Conservation (phyloP, 2,113 vertebrate species). For the Typhlomys cinereus region DNA sequence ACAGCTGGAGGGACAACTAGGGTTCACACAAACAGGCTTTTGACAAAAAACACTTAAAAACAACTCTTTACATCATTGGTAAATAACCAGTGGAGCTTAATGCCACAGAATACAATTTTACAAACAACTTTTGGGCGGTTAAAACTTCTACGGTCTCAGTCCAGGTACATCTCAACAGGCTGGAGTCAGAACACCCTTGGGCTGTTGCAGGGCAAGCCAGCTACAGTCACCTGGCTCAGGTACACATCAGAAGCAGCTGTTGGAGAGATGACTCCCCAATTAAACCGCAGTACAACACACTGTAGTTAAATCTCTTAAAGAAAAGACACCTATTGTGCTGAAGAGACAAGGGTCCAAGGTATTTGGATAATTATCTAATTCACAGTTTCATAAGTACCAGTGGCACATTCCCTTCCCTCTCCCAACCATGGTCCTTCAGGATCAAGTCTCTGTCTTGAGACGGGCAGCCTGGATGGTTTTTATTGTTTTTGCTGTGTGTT, state of each 20-base stretch:
- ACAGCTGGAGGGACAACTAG: neutral
- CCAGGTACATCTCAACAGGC: conserved; percentile 47
- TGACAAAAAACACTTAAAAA: conserved; percentile 69
- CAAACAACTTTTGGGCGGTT: conserved; percentile 39
- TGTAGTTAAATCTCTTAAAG: conserved; percentile 44
- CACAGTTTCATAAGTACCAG: conserved; percentile 73
- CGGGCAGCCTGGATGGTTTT: conserved; percentile 86
- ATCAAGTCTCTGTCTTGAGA: conserved; percentile 89
- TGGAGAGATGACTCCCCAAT: neutral
- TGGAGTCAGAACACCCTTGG: neutral
- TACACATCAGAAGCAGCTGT: neutral
- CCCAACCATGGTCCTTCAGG: neutral
- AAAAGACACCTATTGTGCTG: rapidly evolving
- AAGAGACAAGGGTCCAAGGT: conserved; percentile 6
- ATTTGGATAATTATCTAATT: conserved; percentile 52
- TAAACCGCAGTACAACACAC: conserved; percentile 47
- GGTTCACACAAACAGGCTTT: neutral
- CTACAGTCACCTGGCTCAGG: neutral
- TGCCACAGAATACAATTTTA: conserved; percentile 64
- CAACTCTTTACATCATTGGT: conserved; percentile 53
- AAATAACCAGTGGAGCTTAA: conserved; percentile 59
- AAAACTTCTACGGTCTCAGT: neutral
- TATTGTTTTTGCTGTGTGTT: conserved; percentile 84
- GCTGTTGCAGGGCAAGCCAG: conserved; percentile 55
- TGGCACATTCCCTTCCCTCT: neutral